Evolutionary conservation across 2,888 invertebrate genomes (phyloP).

Genomic region (Caprella mutica): DNA sequence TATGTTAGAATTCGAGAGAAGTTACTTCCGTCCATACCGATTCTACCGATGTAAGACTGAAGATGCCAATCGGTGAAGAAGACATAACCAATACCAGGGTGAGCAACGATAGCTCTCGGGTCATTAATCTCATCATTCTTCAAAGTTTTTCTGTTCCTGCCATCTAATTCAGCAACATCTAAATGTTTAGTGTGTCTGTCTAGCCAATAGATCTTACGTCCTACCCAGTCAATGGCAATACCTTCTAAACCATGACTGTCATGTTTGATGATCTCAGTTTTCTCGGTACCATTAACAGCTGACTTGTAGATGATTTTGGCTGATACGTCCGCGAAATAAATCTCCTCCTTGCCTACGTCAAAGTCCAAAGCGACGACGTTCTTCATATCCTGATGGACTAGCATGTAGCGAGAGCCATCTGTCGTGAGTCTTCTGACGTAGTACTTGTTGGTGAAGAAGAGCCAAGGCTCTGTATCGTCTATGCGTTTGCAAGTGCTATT

Average conservation of each 20-base stretch:
- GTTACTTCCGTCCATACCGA: slow-evolving; percentile 93
- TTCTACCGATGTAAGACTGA: slow-evolving; percentile 88
- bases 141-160: slow-evolving; percentile 77
- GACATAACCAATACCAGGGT: slow-evolving; percentile 83
- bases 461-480: slow-evolving; percentile 67
- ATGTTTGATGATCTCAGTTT: slow-evolving; percentile 76
- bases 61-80: slow-evolving; percentile 95
- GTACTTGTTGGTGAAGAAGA: slow-evolving; percentile 92
- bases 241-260: slow-evolving; percentile 96
- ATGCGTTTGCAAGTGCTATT: slow-evolving; percentile 82
- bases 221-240: slow-evolving; percentile 92
- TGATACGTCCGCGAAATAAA: slow-evolving; percentile 94
- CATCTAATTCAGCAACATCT: slow-evolving; percentile 88
- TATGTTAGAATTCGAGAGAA: slow-evolving; percentile 80
- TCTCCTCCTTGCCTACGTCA: slow-evolving; percentile 66
- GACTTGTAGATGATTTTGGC: slow-evolving; percentile 79
- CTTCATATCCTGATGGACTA: slow-evolving; percentile 80
- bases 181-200: slow-evolving; percentile 89
- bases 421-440: slow-evolving; percentile 91
- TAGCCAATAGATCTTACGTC: slow-evolving; percentile 89
- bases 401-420: slow-evolving; percentile 70
- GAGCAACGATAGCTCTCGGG: slow-evolving; percentile 86
- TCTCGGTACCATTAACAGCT: slow-evolving; percentile 41
- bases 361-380: slow-evolving; percentile 95
- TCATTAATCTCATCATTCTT: slow-evolving; percentile 72